phyloP scores from a whole-genome alignment of 2,888 invertebrate genomes.

The Eristalinus aeneus region DNA sequence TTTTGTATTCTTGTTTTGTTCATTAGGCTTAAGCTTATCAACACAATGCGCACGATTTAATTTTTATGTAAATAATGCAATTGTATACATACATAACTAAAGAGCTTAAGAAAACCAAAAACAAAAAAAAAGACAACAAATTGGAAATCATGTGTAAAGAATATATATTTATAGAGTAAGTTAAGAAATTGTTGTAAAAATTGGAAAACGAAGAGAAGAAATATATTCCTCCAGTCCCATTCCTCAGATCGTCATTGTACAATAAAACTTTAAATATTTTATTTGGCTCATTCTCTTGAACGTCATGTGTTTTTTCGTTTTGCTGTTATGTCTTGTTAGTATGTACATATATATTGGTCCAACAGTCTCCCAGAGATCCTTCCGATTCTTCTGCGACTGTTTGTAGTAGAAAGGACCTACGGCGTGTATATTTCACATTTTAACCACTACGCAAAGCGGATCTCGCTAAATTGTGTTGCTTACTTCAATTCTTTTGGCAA shows the following conservation, averaged over 20 bases:
- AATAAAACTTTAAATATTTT: neutral
- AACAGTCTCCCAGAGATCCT: too few species aligned
- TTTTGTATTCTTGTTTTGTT: neutral
- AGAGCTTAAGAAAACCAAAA: slow-evolving; percentile 1
- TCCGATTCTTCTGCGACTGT: too few species aligned
- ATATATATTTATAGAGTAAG: slow-evolving; percentile 12
- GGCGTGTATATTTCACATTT: too few species aligned
- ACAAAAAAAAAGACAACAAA: slow-evolving; percentile 17
- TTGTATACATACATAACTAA: slow-evolving; percentile 16
- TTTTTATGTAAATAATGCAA: slow-evolving; percentile 48
- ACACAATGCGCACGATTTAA: slow-evolving; percentile 23
- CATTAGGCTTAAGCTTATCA: slow-evolving; percentile 3
- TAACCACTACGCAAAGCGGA: too few species aligned
- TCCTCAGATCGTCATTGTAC: neutral
- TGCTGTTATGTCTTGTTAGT: too few species aligned
- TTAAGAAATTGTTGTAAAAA: slow-evolving; percentile 1
- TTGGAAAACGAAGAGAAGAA: slow-evolving; percentile 1
- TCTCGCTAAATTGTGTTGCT: too few species aligned
- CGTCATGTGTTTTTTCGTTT: too few species aligned
- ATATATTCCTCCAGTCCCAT: neutral
- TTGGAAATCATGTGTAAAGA: slow-evolving; percentile 10
- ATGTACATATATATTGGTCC: too few species aligned
- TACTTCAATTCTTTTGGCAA: too few species aligned
- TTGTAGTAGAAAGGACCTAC: too few species aligned
- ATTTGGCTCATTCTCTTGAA: neutral